These are phyloP conservation scores for Lepisosteus oculatus DNA, from an alignment of 2,113 vertebrate genomes.

Conservation along the genomic window DNA sequence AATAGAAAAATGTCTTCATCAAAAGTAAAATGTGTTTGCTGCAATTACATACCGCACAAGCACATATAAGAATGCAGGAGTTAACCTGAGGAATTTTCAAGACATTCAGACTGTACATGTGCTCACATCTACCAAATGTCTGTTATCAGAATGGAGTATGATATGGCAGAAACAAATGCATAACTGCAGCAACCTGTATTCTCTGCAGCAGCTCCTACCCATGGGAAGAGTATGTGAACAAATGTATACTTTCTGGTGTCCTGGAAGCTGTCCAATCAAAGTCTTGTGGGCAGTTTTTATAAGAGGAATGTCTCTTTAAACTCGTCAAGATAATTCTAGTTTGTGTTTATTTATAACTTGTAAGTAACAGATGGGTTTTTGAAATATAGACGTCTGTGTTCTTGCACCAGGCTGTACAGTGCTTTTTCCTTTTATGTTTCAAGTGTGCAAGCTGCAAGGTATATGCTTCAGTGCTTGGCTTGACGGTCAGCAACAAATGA, in stretches of 20 bases:
- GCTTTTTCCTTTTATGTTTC: slow-evolving; percentile 37
- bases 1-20: too few relatives aligned
- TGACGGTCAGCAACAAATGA: slow-evolving; percentile 62
- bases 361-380: slow-evolving; percentile 35
- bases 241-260: background rate
- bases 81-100: background rate
- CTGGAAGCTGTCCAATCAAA: slow-evolving; percentile 29
- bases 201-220: background rate
- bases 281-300: slow-evolving; percentile 31
- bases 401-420: background rate
- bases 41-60: background rate
- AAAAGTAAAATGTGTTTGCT: too few relatives aligned
- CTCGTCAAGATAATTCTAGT: slow-evolving; percentile 35
- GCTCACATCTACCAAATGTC: background rate
- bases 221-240: slow-evolving; percentile 7
- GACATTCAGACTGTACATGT: background rate
- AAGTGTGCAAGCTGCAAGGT: slow-evolving; percentile 68
- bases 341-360: slow-evolving; percentile 42
- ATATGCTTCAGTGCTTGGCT: slow-evolving; percentile 73
- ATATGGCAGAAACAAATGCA: slow-evolving; percentile 32
- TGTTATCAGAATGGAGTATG: slow-evolving; percentile 22
- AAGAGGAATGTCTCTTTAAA: slow-evolving; percentile 31
- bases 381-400: too few relatives aligned
- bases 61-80: background rate
- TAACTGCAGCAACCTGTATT: slow-evolving; percentile 20